Percentiles rank a stretch among this genome's conserved stretches.
Conservation (phyloP, 64 coral and sea anemone species). For the Hydrozoanthus tunicans region DNA sequence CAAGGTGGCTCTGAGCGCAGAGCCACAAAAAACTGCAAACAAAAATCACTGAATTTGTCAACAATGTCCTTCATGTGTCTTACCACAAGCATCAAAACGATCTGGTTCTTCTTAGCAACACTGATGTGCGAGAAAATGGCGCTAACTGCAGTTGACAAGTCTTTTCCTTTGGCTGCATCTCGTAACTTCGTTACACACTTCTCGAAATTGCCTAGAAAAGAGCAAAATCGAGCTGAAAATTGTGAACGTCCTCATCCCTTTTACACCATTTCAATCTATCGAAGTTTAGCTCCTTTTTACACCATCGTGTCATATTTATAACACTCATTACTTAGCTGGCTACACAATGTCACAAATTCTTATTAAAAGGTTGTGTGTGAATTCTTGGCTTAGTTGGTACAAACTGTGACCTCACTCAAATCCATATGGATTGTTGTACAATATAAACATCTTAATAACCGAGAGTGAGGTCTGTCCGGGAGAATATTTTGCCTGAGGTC, state of each 20-base stretch:
- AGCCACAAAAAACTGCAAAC: background rate
- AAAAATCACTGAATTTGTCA: background rate
- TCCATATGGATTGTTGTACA: no score
- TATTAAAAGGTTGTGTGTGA: no score
- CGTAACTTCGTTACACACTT: constrained; percentile 86
- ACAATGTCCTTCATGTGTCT: constrained; percentile 27
- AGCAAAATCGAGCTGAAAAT: background rate
- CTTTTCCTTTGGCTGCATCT: constrained; percentile 78
- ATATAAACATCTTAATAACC: no score
- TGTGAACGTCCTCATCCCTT: background rate
- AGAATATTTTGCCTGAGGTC: no score
- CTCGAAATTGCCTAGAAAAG: constrained; percentile 90
- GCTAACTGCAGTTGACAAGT: constrained; percentile 66
- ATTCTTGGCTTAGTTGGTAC: no score
- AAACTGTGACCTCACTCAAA: no score
- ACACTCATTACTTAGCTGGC: no score
- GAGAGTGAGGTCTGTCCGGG: no score
- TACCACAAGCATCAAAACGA: constrained; percentile 92
- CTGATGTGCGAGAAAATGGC: constrained; percentile 88
- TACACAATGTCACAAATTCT: no score
- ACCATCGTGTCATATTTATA: no score
- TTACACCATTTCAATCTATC: background rate
- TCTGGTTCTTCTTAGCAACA: constrained; percentile 86
- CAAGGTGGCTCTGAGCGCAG: background rate
- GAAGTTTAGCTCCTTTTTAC: no score